Conservation (phyloP, 2,888 invertebrate species). For the Trachelus stipa region DNA sequence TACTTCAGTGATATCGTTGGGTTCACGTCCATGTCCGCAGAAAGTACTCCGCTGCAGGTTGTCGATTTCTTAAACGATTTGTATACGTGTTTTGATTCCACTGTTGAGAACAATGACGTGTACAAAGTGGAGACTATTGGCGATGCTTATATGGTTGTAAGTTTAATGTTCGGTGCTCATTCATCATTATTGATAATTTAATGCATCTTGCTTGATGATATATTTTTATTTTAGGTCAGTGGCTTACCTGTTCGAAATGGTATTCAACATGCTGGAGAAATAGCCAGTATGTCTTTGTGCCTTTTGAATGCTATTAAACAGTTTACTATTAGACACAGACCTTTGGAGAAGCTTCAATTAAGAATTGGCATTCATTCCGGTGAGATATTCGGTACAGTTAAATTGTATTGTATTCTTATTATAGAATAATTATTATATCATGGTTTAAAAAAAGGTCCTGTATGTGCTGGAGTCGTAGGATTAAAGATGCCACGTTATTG, state of each 20-base stretch:
- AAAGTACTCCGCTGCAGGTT: conserved; percentile 90
- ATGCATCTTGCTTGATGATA: not conserved
- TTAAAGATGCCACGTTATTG: conserved; percentile 95
- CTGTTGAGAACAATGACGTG: conserved; percentile 91
- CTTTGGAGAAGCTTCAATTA: conserved; percentile 84
- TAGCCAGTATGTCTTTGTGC: conserved; percentile 92
- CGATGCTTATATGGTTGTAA: conserved; percentile 92
- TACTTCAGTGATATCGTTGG: conserved; percentile 97
- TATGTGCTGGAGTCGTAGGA: conserved; percentile 93
- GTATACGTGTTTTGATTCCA: conserved; percentile 95
- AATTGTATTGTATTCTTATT: not conserved
- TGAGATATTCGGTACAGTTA: conserved; percentile 45
- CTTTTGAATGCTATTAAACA: conserved; percentile 85
- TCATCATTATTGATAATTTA: not conserved
- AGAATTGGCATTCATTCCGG: conserved; percentile 93
- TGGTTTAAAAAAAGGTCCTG: conserved; percentile 74
- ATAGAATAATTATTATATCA: conserved; percentile 11
- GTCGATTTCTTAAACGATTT: conserved; percentile 94
- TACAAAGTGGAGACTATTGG: conserved; percentile 95
- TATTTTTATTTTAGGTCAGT: conserved; percentile 72
- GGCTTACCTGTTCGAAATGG: conserved; percentile 92
- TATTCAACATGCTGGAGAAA: conserved; percentile 90
- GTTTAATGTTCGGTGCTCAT: conserved; percentile 48
- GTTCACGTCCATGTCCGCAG: conserved; percentile 92
- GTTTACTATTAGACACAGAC: conserved; percentile 90